Conservation (phyloP, 2,888 invertebrate genomes). For the Elegia similella region DNA sequence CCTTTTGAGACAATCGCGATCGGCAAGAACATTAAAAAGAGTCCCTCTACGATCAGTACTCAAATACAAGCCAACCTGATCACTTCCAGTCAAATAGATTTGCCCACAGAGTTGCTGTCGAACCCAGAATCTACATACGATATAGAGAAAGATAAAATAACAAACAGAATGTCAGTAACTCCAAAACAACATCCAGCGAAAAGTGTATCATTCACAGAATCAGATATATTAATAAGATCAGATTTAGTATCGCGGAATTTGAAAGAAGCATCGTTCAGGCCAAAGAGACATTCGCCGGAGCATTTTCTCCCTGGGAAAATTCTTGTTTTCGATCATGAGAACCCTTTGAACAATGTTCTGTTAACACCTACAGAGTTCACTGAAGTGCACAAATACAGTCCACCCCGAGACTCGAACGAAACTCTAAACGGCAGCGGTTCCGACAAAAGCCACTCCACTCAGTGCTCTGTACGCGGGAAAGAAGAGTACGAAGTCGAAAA, state of each 20-base stretch:
- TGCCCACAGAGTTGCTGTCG: constrained; percentile 38
- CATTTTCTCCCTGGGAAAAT: constrained; percentile 27
- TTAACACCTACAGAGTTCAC: constrained; percentile 35
- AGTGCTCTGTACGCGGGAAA: constrained; percentile 14
- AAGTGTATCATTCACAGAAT: not conserved
- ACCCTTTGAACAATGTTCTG: constrained; percentile 65
- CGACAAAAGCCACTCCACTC: constrained; percentile 20
- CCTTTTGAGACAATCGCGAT: constrained; percentile 37
- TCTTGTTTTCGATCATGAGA: constrained; percentile 56
- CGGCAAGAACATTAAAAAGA: constrained; percentile 25
- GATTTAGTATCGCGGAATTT: constrained; percentile 1
- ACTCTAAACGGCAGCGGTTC: constrained; percentile 13
- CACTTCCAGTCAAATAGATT: constrained; percentile 63
- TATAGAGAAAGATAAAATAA: constrained; percentile 18
- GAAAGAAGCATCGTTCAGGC: constrained; percentile 17
- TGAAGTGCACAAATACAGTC: constrained; percentile 51
- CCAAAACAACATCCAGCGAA: not conserved
- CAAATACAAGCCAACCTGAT: constrained; percentile 60
- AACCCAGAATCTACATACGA: constrained; percentile 33
- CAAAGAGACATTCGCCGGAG: constrained; percentile 6
- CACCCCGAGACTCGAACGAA: constrained; percentile 28
- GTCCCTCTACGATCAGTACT: constrained; percentile 45
- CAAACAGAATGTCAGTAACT: not conserved
- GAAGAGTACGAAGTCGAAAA: constrained; percentile 22
- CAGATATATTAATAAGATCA: not conserved